Conservation (phyloP, 2,797 vertebrate genomes). For the Hydrocynus forskahlii region DNA sequence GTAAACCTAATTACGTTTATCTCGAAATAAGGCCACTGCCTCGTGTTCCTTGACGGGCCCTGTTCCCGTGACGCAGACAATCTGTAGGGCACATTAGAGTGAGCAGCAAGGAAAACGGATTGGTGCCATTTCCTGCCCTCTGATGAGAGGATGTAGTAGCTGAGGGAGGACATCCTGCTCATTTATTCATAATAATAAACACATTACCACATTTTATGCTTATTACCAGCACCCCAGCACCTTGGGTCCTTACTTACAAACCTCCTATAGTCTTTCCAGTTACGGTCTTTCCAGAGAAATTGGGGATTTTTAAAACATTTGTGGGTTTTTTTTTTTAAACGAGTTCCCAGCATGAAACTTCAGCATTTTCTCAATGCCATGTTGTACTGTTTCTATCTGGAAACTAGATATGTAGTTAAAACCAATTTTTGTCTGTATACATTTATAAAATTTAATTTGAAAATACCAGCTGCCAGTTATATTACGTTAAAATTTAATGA, state of each 20-base stretch:
- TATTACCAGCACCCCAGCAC: constrained; percentile 34
- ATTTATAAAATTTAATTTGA: too few species aligned
- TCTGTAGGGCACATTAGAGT: constrained; percentile 13
- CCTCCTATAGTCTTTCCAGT: neutral
- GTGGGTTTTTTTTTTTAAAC: neutral
- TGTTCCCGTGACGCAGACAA: neutral
- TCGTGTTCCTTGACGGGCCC: neutral
- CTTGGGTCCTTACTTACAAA: neutral
- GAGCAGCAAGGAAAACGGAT: constrained; percentile 55
- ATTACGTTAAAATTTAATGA: neutral
- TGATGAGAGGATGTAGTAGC: constrained; percentile 61
- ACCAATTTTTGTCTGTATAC: too few species aligned
- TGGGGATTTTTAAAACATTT: neutral
- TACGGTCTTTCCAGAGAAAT: too few species aligned
- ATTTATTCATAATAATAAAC: constrained; percentile 32
- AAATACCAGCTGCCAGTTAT: too few species aligned
- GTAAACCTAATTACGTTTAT: neutral
- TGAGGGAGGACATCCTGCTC: constrained; percentile 70
- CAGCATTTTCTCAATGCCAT: too few species aligned
- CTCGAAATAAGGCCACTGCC: neutral
- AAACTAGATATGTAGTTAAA: neutral
- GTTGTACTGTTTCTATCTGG: neutral
- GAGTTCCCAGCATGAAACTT: neutral
- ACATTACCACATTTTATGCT: constrained; percentile 22
- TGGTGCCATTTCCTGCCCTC: constrained; percentile 61